Evolutionary conservation across 2,113 vertebrate species (phyloP).

Genomic region (Bubo bubo): DNA sequence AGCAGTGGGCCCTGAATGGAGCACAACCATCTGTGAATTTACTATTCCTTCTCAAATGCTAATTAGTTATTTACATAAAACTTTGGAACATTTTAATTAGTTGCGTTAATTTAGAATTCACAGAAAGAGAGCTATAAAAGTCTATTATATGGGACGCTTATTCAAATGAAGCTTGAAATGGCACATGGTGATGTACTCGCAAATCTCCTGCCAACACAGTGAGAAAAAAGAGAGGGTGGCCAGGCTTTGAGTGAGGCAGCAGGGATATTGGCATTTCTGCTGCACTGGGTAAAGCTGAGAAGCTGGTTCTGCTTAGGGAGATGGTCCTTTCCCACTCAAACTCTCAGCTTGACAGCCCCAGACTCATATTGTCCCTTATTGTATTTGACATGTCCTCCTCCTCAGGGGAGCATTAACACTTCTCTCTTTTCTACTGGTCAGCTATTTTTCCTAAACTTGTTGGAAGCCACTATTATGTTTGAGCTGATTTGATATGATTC

Average conservation of each 20-base stretch:
- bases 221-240: neutral
- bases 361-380: neutral
- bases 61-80: conserved; percentile 61
- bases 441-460: neutral
- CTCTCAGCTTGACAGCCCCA: neutral
- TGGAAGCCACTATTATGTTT: neutral
- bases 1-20: neutral
- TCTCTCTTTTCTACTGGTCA: neutral
- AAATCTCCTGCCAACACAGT: conserved; percentile 25
- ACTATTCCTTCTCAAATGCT: conserved; percentile 43
- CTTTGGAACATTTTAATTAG: conserved; percentile 66
- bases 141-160: conserved; percentile 7
- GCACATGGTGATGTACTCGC: neutral
- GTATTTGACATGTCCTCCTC: neutral
- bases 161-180: conserved; percentile 60
- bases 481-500: neutral
- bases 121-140: conserved; percentile 49
- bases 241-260: neutral
- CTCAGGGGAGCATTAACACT: neutral
- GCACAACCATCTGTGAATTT: conserved; percentile 32
- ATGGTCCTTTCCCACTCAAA: neutral
- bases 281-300: neutral
- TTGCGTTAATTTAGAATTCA: conserved; percentile 57
- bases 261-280: neutral
- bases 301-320: neutral